Evolutionary conservation across 2,113 vertebrate species (phyloP).

Genomic region (Ophthalmolycus amberensis): DNA sequence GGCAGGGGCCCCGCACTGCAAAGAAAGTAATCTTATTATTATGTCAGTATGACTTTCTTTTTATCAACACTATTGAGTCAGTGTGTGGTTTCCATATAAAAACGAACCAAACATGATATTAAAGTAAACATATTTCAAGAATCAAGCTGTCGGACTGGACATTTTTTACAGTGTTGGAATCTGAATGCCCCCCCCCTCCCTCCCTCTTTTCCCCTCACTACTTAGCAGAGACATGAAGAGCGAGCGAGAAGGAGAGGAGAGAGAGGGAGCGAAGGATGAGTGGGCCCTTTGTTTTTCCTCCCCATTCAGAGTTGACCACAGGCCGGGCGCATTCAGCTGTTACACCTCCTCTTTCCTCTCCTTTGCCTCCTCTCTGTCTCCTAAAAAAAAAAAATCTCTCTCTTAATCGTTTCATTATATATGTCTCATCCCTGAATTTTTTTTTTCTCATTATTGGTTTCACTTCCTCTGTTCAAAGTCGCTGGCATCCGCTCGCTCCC

Average conservation of each 20-base stretch:
- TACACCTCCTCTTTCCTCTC: constrained; percentile 66
- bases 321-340: constrained; percentile 81
- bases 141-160: neutral
- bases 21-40: neutral
- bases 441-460: constrained; percentile 18
- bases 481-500: constrained; percentile 44
- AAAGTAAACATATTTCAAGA: neutral
- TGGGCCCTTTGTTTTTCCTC: constrained; percentile 84
- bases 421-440: constrained; percentile 26
- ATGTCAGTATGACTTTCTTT: neutral
- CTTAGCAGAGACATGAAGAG: constrained; percentile 44
- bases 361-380: constrained; percentile 1
- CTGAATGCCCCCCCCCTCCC: neutral
- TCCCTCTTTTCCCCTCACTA: neutral
- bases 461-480: constrained; percentile 55
- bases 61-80: neutral
- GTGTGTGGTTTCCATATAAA: neutral
- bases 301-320: constrained; percentile 77
- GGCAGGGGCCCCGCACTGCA: neutral
- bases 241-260: constrained; percentile 23
- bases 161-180: constrained; percentile 37
- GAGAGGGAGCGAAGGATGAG: constrained; percentile 75
- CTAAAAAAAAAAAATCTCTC: constrained; percentile 19
- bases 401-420: constrained; percentile 36
- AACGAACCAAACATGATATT: neutral